Evolutionary conservation across 1,140 invertebrate species (phyloP), one percentile per base, ranked within the genome.

Genomic region (Macrocentrus cingulum): DNA sequence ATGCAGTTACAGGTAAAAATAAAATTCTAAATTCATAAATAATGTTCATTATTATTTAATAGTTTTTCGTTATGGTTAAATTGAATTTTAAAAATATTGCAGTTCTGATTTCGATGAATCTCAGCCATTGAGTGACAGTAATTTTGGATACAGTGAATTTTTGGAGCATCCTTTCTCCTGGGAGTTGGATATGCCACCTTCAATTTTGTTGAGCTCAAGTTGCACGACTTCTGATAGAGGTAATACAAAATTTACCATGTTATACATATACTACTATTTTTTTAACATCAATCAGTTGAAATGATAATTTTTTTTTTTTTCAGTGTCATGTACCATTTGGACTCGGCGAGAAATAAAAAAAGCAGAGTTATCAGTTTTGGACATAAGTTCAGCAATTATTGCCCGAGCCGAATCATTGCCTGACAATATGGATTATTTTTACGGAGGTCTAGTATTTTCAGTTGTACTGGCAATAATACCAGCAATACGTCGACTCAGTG

Each of bases 281-380:
- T n/a, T n/a, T n/a, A n/a, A n/a, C n/a, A n/a, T n/a, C n/a, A n/a
- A n/a, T 23, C 34, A n/a, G 36, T 16, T 16, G 22, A 7, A n/a
- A 51, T 55, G 18, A 50, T 56, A 58, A 29, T 54, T 50, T 65
- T 68, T 44, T 42, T 51, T 51, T 60, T 59, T 71, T 79, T 45
- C 68, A 94, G 92, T 95, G 51, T 95, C 91, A 62, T 97, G 95
- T 72, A 94, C 93, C 32, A 91, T 97, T 75, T 98, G 94, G 94
- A 92, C 96, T 71, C 84, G 85, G 41, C 84, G 87, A 13, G 91
- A 94, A 63, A 87, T 91, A 19, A 91, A 96, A 69, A 96, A 97
- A 76, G 92, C 91, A 0, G 92, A 97, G 70, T 81, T 98, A 49
- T 94, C 93, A 0, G 92, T 95, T 1, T 78, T 97, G 36, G 95